A percentile compares a stretch with the other conserved stretches of the same genome.
These are phyloP conservation scores for Pocota personata DNA, from an alignment of 2,888 invertebrate species.

Conservation along the genomic window DNA sequence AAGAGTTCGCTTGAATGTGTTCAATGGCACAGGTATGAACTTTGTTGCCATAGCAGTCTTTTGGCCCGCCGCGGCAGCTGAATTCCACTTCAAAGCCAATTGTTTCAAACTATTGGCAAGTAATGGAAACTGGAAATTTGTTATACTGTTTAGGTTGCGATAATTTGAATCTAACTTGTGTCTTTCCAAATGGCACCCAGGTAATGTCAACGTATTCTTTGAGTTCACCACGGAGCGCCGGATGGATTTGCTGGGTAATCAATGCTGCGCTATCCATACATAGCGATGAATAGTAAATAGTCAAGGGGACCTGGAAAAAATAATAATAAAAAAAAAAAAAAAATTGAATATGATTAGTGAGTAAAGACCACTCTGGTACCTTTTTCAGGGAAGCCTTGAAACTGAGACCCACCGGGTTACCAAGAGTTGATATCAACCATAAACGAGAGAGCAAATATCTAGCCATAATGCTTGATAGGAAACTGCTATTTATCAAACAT, in stretches of 20 bases:
- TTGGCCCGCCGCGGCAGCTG: constrained; percentile 88
- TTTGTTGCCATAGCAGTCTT: constrained; percentile 90
- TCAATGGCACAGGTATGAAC: constrained; percentile 86
- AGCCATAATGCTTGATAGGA: too few species aligned
- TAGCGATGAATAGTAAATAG: constrained; percentile 89
- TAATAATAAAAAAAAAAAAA: too few species aligned
- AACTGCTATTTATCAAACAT: too few species aligned
- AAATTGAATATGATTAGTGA: too few species aligned
- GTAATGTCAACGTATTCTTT: constrained; percentile 86
- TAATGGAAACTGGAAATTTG: constrained; percentile 15
- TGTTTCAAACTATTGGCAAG: constrained; percentile 78
- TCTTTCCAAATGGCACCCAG: constrained; percentile 89
- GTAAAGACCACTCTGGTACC: too few species aligned
- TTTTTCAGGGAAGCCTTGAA: too few species aligned
- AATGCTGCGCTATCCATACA: constrained; percentile 90
- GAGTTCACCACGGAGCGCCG: constrained; percentile 85
- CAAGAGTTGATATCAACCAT: too few species aligned
- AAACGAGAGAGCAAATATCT: too few species aligned
- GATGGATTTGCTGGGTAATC: constrained; percentile 87
- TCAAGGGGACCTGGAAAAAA: constrained; percentile 85
- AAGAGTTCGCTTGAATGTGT: constrained; percentile 82
- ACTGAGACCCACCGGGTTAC: too few species aligned
- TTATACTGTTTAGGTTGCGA: background rate
- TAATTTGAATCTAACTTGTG: constrained; percentile 85
- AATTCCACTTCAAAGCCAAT: constrained; percentile 83